phyloP scores from a whole-genome alignment of 2,797 vertebrate genomes.

The Mallotus villosus region DNA sequence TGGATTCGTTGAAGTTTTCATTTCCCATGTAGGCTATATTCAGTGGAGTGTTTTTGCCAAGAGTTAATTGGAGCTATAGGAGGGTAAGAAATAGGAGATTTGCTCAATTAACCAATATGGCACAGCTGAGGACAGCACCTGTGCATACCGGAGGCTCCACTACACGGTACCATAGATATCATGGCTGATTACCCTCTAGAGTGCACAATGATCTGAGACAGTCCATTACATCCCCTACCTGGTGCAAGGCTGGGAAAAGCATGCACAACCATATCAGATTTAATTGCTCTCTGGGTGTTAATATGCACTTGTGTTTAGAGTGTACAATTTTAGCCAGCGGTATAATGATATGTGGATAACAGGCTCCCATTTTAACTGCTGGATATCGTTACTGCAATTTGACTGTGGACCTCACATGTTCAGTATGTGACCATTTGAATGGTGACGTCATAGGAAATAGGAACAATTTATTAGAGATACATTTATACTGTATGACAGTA shows the following conservation, averaged over 20 bases:
- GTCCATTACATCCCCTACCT: conserved; percentile 58
- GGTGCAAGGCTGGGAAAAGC: conserved; percentile 51
- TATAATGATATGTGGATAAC: conserved; percentile 51
- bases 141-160: conserved; percentile 59
- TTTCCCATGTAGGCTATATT: conserved; percentile 55
- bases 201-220: conserved; percentile 42
- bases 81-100: conserved; percentile 76
- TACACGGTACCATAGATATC: conserved; percentile 53
- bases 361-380: neutral
- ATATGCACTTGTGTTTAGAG: conserved; percentile 61
- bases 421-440: no score
- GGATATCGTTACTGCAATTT: neutral
- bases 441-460: no score
- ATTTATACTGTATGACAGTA: no score
- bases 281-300: conserved; percentile 68
- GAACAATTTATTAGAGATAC: no score
- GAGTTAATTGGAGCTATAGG: conserved; percentile 74
- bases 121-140: conserved; percentile 78
- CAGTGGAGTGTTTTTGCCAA: conserved; percentile 54
- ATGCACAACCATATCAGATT: conserved; percentile 41
- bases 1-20: conserved; percentile 28
- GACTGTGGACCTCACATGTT: no score
- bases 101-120: conserved; percentile 79
- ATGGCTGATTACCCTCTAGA: conserved; percentile 74
- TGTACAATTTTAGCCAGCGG: conserved; percentile 65